Evolutionary conservation across 2,888 invertebrate genomes (phyloP), one percentile per base, ranked within the genome.

Genomic region (Oscheius sp.): DNA sequence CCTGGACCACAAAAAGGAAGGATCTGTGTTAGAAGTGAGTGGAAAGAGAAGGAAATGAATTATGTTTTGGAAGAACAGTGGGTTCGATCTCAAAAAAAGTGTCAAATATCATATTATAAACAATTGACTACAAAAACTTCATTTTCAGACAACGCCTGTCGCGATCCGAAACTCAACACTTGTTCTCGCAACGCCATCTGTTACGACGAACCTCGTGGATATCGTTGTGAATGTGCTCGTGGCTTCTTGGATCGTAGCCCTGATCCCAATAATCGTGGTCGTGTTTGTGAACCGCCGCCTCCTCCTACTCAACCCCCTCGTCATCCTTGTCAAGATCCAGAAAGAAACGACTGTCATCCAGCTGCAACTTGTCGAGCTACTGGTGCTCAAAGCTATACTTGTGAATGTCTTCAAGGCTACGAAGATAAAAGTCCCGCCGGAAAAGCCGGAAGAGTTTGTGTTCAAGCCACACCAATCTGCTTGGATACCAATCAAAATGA

Each of bases 171-270:
- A n/a, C 80, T 85, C 69, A 86, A 86, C 71, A 80, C 80, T 6
- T 86, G 86, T 67, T 83, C 83, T 9, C 73, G 84, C 6, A 83
- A 86, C 56, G 86, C 86, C 12, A 81, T 85, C 45, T 86, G 86
- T 69, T 83, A 82, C 67, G 83, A 86, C 54, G 80, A 77, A 20
- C 45, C 69, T 17, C 44, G 67, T 12, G 82, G 84, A 17, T 86
- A 85, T 47, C 74, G 83, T 8, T 86, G 86, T 67, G 84, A 86
- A 67, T 86, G 86, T 64, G 72, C 75, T 30, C 77, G 80, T 1
- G 85, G 85, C 12, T 86, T 63, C 64, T 41, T 77, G 45, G 86
- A 86, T 64, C 73, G 82, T 24, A 83, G 85, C 2, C 82, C 83
- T 2, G 77, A 80, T 44, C 69, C 76, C 6, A 59, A 62, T 6